Conservation (phyloP, 1,140 invertebrate species). For the Babylonia areolata region DNA sequence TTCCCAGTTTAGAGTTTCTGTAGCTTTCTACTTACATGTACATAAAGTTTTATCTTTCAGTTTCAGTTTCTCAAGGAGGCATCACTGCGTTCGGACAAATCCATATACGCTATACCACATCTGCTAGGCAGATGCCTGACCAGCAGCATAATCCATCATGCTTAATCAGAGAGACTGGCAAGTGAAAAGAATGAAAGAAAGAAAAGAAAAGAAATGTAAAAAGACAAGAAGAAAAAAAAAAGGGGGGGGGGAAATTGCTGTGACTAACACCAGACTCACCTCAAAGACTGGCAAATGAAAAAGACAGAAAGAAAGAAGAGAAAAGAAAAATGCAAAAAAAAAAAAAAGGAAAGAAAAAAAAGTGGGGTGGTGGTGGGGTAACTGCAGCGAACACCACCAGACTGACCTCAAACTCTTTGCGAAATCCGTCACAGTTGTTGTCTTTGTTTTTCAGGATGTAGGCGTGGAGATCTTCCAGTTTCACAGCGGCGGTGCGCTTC, state of each 20-base stretch:
- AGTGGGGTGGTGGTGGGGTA: too few relatives aligned
- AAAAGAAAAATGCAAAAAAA: background rate
- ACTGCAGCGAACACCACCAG: too few relatives aligned
- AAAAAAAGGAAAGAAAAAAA: background rate
- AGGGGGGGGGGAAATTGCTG: too few relatives aligned
- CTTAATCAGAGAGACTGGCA: background rate
- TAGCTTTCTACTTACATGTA: too few relatives aligned
- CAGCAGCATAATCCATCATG: too few relatives aligned
- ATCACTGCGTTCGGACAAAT: too few relatives aligned
- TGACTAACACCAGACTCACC: background rate
- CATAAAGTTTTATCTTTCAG: too few relatives aligned
- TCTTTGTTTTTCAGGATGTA: conserved; percentile 64
- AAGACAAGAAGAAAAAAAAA: too few relatives aligned
- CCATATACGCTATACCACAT: too few relatives aligned
- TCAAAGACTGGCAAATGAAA: background rate
- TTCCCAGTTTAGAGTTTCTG: too few relatives aligned
- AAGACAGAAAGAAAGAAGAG: background rate
- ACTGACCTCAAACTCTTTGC: conserved; percentile 15
- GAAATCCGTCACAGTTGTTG: conserved; percentile 62
- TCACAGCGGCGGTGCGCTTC: conserved; percentile 60
- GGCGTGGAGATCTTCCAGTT: conserved; percentile 56
- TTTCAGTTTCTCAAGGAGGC: too few relatives aligned
- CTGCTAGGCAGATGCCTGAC: too few relatives aligned
- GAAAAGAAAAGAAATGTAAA: background rate
- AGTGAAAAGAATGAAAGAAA: background rate